Percentiles rank a stretch among this genome's conserved stretches.
phyloP scores from a whole-genome alignment of 2,113 vertebrate species.

The Mobula hypostoma region DNA sequence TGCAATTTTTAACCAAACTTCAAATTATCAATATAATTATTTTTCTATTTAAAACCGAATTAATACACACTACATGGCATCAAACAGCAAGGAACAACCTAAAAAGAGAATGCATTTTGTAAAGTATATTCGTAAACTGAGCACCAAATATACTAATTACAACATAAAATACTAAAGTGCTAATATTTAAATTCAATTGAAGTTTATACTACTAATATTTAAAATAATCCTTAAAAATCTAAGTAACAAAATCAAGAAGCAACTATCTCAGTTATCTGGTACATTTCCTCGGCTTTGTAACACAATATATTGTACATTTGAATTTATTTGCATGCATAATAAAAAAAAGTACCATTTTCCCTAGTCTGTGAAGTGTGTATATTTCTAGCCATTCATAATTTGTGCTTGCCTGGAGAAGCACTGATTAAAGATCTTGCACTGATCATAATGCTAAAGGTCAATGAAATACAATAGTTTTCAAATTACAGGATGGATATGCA shows the following conservation, averaged over 20 bases:
- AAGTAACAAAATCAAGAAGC: constrained; percentile 1
- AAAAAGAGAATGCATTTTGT: neutral
- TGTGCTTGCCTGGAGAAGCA: neutral
- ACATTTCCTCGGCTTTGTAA: neutral
- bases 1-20: neutral
- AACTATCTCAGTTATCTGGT: neutral
- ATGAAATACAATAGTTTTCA: neutral
- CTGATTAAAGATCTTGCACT: neutral
- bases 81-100: neutral
- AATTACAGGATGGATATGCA: neutral
- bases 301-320: constrained; percentile 19
- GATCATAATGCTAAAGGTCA: neutral
- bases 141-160: neutral
- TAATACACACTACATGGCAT: neutral
- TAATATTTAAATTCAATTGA: neutral
- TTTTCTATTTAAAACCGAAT: neutral
- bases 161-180: neutral
- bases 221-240: neutral
- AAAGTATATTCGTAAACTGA: neutral
- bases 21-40: neutral
- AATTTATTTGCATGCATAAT: neutral
- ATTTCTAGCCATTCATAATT: neutral
- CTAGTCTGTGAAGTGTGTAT: neutral
- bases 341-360: neutral
- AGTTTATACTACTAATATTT: neutral